Conservation (phyloP, 1,140 invertebrate species). For the Ridgeia piscesae region DNA sequence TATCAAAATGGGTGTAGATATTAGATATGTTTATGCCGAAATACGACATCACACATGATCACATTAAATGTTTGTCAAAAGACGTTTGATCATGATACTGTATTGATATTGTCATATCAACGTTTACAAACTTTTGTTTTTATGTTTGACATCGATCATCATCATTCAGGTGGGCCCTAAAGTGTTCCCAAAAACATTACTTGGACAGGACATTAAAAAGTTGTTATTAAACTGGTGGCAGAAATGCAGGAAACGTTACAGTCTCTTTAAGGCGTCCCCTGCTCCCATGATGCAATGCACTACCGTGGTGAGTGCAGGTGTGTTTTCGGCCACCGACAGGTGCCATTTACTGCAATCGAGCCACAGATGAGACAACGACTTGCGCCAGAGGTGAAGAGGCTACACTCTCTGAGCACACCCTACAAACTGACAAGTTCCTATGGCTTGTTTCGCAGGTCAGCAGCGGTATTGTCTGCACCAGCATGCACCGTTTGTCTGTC, state of each 20-base stretch:
- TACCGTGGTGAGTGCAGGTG: background rate
- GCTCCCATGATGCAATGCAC: background rate
- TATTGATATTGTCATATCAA: too few relatives aligned
- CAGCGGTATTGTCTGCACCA: background rate
- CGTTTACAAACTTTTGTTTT: too few relatives aligned
- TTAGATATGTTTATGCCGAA: too few relatives aligned
- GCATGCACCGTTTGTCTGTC: background rate
- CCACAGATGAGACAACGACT: constrained; percentile 61
- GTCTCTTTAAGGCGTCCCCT: background rate
- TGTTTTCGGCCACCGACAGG: constrained; percentile 50
- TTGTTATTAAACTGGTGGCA: too few relatives aligned
- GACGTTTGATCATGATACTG: too few relatives aligned
- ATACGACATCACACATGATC: too few relatives aligned
- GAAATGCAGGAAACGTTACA: background rate
- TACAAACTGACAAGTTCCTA: constrained; percentile 50
- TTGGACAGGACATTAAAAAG: too few relatives aligned
- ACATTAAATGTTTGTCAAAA: too few relatives aligned
- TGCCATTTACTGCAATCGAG: constrained; percentile 68
- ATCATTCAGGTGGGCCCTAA: too few relatives aligned
- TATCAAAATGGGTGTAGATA: too few relatives aligned
- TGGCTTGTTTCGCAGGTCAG: constrained; percentile 52
- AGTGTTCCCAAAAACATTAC: too few relatives aligned
- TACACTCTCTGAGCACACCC: constrained; percentile 31
- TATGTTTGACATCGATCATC: too few relatives aligned
- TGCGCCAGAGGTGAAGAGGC: constrained; percentile 32